phyloP scores from a whole-genome alignment of 2,888 invertebrate genomes.

The Desoria tigrina region DNA sequence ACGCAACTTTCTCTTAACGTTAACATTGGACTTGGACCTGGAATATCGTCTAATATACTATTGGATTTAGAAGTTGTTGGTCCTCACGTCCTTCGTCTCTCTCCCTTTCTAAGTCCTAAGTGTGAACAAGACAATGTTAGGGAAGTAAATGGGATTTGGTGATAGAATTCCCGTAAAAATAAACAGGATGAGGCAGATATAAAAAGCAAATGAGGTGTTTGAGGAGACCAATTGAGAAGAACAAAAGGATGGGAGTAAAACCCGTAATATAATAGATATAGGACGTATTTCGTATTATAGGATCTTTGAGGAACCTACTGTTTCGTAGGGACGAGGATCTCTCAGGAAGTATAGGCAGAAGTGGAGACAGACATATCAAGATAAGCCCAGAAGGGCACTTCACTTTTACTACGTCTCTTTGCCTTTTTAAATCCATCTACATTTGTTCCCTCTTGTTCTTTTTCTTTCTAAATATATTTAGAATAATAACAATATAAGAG shows the following conservation, averaged over 20 bases:
- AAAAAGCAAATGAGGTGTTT: slow-evolving; percentile 24
- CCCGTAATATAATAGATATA: too few relatives aligned
- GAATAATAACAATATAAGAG: too few relatives aligned
- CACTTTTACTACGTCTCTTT: slow-evolving; percentile 12
- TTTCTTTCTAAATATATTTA: slow-evolving; percentile 4
- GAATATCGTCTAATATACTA: too few relatives aligned
- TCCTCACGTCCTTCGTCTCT: too few relatives aligned
- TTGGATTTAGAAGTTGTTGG: too few relatives aligned
- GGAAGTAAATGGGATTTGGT: slow-evolving; percentile 17
- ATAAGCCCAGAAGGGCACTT: slow-evolving; percentile 23
- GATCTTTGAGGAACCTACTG: too few relatives aligned
- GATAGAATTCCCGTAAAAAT: slow-evolving; percentile 24
- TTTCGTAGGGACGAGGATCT: too few relatives aligned
- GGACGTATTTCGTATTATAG: too few relatives aligned
- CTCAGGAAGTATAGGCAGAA: too few relatives aligned
- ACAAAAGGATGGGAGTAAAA: slow-evolving; percentile 5
- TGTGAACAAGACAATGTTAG: neutral
- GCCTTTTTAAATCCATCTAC: slow-evolving; percentile 29
- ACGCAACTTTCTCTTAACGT: too few relatives aligned
- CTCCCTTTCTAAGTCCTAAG: neutral
- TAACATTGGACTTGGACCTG: too few relatives aligned
- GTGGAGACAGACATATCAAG: neutral
- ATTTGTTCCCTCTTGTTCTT: slow-evolving; percentile 26
- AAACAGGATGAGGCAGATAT: slow-evolving; percentile 16
- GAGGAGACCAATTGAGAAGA: slow-evolving; percentile 20